phyloP scores from a whole-genome alignment of 2,888 invertebrate genomes.

The Rhamphomyia laevipes region DNA sequence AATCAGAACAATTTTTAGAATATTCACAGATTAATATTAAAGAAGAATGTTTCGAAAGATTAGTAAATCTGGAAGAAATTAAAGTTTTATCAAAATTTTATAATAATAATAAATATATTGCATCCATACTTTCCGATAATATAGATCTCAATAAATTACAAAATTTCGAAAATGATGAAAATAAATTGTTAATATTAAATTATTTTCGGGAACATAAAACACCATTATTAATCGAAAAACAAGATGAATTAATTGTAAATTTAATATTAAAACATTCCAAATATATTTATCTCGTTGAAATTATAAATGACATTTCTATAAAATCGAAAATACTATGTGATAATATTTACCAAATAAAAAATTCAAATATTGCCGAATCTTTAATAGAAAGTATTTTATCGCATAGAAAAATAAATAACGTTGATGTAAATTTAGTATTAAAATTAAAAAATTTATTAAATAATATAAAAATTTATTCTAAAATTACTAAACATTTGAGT shows the following conservation, averaged over 20 bases:
- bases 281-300: constrained; percentile 23
- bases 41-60: constrained; percentile 20
- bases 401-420: constrained; percentile 38
- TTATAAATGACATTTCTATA: constrained; percentile 24
- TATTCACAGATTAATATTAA: constrained; percentile 15
- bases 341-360: constrained; percentile 30
- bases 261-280: neutral
- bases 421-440: constrained; percentile 23
- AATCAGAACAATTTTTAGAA: neutral
- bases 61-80: constrained; percentile 22
- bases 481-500: constrained; percentile 46
- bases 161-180: constrained; percentile 9
- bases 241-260: too few relatives aligned
- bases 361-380: constrained; percentile 27
- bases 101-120: constrained; percentile 21
- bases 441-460: constrained; percentile 45
- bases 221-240: too few relatives aligned
- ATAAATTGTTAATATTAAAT: too few relatives aligned
- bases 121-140: constrained; percentile 25
- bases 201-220: too few relatives aligned
- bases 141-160: constrained; percentile 20
- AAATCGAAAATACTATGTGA: constrained; percentile 26
- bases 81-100: constrained; percentile 20
- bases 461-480: constrained; percentile 51
- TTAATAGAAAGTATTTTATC: constrained; percentile 38